Conservation (phyloP, 2,113 vertebrate species). For the Prunella fulvescens region DNA sequence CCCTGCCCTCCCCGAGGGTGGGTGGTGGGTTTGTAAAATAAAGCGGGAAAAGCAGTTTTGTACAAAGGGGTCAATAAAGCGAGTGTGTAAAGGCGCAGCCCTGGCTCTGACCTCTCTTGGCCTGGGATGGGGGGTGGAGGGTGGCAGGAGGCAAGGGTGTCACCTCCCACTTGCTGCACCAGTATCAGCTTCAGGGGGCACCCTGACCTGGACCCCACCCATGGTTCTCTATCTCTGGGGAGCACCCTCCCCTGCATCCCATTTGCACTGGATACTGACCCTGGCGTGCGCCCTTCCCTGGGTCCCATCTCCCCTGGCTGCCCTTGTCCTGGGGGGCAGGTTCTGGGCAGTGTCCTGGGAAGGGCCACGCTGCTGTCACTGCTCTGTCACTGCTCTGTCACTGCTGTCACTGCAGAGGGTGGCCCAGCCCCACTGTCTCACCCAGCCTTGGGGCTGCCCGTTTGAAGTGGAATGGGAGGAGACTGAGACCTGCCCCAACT, state of each 20-base stretch:
- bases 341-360: not conserved
- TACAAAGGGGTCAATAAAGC: slow-evolving; percentile 76
- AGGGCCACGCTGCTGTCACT: not conserved
- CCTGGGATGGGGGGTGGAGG: not conserved
- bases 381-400: not conserved
- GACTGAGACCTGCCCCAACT: not conserved
- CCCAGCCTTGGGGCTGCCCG: not conserved
- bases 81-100: slow-evolving; percentile 62
- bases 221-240: not conserved
- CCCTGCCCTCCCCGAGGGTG: not conserved
- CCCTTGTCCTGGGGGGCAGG: not conserved
- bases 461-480: not conserved
- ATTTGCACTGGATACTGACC: not conserved
- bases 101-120: not conserved
- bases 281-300: not conserved
- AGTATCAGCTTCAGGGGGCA: rapidly evolving
- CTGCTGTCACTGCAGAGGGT: not conserved
- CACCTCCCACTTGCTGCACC: not conserved
- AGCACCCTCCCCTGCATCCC: not conserved
- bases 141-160: not conserved
- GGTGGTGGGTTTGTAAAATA: slow-evolving; percentile 69
- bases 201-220: not conserved
- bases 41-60: slow-evolving; percentile 60
- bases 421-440: not conserved
- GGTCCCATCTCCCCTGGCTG: not conserved